Base-by-base conservation (phyloP, 2,797 vertebrate species). In the Anniella stebbinsi region DNA sequence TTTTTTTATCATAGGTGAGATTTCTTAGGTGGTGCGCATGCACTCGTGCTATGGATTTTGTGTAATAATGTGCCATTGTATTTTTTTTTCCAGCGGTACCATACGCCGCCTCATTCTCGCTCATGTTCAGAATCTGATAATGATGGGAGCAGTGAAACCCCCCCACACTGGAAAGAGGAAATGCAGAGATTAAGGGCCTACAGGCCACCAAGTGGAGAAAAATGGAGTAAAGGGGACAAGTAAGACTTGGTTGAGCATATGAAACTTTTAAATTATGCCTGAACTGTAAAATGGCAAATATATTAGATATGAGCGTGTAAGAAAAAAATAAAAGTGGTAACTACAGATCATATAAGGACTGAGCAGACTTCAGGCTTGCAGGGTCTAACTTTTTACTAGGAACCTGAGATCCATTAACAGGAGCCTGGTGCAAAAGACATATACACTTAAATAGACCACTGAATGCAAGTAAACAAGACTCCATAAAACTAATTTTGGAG, bases 191-290 rank as follows among this genome's bases (percentile, higher is more conserved):
- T 98, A 17, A 97, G 98, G 93, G 96, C 97, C 0, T 99, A 99
- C 84, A 98, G 98, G 57, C 98, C 98, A 0, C 98, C 98, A 0
- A 98, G 98, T 48, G 95, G 97, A 10, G 98, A 99, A 92, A 98
- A 98, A 76, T 99, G 99, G 99, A 99, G 98, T 94, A 99, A 99
- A 98, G 99, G 98, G 95, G 99, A 99, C 96, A 99, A 98, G 99
- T 99, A 98, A 94, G 97, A 84, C 21, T 36, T 83, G 23, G 0
- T 0, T 33, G 0, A 25, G 1, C 1, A 2, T 48, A 7, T 15
- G 0, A 15, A 11, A 1, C 0, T 1, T 77, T 84, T 60, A 70
- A 75, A 15, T 69, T 67, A 77, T 38, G 60, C 18, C 18, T 86
- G 41, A 38, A 13, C 13, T 45, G 30, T 72, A 80, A 57, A 84